phyloP scores from a whole-genome alignment of 2,113 vertebrate species.

The Clarias gariepinus region DNA sequence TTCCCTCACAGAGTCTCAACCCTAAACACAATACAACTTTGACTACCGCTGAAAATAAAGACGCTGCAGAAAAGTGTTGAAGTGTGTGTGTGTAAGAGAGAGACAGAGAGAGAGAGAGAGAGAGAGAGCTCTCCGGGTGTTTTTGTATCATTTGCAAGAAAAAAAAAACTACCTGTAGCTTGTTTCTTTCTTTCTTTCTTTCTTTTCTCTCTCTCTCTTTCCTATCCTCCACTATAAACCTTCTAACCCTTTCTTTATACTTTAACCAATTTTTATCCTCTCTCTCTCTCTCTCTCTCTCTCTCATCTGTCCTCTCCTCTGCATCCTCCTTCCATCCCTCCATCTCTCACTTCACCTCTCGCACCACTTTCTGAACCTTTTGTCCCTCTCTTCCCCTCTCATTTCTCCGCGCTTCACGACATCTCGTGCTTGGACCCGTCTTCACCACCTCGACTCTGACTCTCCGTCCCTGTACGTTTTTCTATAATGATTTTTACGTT shows the following conservation, averaged over 20 bases:
- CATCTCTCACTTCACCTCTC: background rate
- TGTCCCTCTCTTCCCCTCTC: constrained; percentile 8
- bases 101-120: too few relatives aligned
- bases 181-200: background rate
- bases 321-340: background rate
- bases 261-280: constrained; percentile 18
- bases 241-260: constrained; percentile 30
- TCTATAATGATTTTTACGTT: background rate
- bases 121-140: background rate
- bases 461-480: background rate
- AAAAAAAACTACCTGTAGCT: background rate
- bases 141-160: background rate
- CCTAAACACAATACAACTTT: background rate
- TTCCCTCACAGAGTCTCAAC: background rate
- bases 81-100: too few relatives aligned
- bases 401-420: background rate
- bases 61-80: background rate
- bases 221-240: background rate
- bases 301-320: background rate
- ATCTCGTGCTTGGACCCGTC: background rate
- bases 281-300: background rate
- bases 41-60: background rate
- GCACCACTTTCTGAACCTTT: background rate
- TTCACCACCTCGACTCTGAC: background rate
- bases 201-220: background rate